phyloP scores from a whole-genome alignment of 2,113 vertebrate species.

The Hyperoodon ampullatus region DNA sequence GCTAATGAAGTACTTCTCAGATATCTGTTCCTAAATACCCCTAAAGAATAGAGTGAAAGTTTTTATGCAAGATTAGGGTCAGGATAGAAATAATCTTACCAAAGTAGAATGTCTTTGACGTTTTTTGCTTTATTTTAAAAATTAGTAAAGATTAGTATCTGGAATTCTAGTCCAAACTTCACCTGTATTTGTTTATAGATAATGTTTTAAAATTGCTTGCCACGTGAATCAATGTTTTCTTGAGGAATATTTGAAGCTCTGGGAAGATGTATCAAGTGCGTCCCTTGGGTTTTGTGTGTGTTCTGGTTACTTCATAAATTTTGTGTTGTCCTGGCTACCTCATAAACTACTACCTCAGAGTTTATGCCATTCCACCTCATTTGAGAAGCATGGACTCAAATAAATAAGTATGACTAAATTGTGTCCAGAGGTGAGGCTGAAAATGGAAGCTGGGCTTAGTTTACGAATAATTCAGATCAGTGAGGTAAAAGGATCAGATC shows the following conservation, averaged over 20 bases:
- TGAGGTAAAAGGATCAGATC: not conserved
- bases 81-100: conserved; percentile 9
- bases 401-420: not conserved
- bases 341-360: not conserved
- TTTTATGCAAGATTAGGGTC: conserved; percentile 1
- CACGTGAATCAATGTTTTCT: not conserved
- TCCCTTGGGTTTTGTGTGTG: not conserved
- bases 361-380: not conserved
- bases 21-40: not conserved
- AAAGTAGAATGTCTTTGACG: not conserved
- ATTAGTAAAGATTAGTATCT: not conserved
- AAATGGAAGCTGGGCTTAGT: not conserved
- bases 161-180: not conserved
- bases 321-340: not conserved
- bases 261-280: not conserved
- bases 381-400: not conserved
- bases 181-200: not conserved
- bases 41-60: not conserved
- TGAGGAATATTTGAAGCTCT: not conserved
- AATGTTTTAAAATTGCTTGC: not conserved
- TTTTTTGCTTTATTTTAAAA: conserved; percentile 11
- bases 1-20: not conserved
- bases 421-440: not conserved
- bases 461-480: conserved; percentile 5
- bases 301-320: not conserved